Conservation (phyloP, 2,797 vertebrate species). For the Periophthalmus magnuspinnatus region DNA sequence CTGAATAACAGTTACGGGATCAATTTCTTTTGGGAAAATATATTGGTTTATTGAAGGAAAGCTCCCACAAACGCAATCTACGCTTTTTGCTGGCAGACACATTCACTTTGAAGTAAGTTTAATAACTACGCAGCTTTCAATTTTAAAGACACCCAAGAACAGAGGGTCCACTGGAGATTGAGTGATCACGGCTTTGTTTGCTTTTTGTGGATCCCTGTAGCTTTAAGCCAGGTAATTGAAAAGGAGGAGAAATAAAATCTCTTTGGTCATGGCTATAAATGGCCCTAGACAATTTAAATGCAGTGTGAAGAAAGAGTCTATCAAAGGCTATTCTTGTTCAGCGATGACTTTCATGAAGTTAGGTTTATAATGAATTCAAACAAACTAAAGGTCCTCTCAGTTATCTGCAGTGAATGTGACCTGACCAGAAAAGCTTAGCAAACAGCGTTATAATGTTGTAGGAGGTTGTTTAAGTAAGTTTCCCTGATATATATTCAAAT, state of each 20-base stretch:
- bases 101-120: constrained; percentile 42
- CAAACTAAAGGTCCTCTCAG: not conserved
- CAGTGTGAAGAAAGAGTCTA: constrained; percentile 21
- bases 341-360: constrained; percentile 21
- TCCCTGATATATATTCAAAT: not conserved
- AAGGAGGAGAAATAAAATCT: constrained; percentile 21
- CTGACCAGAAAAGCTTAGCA: not conserved
- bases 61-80: constrained; percentile 36
- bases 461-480: not conserved
- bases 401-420: not conserved
- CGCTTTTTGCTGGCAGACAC: constrained; percentile 20
- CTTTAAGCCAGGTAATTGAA: constrained; percentile 55
- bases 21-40: constrained; percentile 32
- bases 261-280: constrained; percentile 43
- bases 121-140: constrained; percentile 46
- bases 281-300: constrained; percentile 28
- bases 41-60: constrained; percentile 23
- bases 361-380: constrained; percentile 25
- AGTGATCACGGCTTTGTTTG: constrained; percentile 65
- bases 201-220: constrained; percentile 41
- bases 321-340: constrained; percentile 8
- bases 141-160: constrained; percentile 54
- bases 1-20: constrained; percentile 16
- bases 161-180: constrained; percentile 43
- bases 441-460: too few species aligned